Evolutionary conservation across 2,888 invertebrate species (phyloP), one percentile per base, ranked within the genome.

Genomic region (Apotomis turbidana): DNA sequence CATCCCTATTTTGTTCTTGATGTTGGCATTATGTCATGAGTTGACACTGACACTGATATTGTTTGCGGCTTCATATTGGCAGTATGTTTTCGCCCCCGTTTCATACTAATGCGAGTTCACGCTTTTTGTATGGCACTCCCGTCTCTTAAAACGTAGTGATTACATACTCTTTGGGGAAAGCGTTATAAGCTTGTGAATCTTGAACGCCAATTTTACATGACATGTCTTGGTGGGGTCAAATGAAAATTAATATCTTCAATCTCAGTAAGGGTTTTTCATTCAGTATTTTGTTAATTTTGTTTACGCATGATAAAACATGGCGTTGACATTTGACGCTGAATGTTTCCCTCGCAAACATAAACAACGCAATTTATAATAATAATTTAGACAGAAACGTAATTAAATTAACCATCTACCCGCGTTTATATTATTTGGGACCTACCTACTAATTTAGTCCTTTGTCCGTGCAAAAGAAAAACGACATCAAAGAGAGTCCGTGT

Each of bases 381-480:
- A 52, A 44, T 27, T 72, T 58, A 36, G 52, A 54, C 15, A 49
- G 41, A 13, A 51, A 63, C 68, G 58, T 67, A 41, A 68, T 63
- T 68, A 63, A 68, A 68, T 68, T 62, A 58, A 51, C 4, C 38
- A 38, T 36, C 57, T 52, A 38, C 54, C 57, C 61, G 10, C 46
- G 71, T 61, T 13, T 62, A 44, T 38, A 68, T 68, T 68, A 68
- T 63, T 58, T 36, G 12, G 58, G 38, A 63, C 62, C 68, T 52
- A 63, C 62, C 68, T 52, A 52, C 62, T 63, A 58, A 72, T 63
- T 72, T 63, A 57, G 52, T 15, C 58, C 58, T 71, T 68, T 72
- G 62, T 68, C 15, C 36, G 49, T 4, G 46, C 36, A 60, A 67
- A 55, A 63, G 13, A 58, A 68, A 63, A 13, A 62, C 44, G 58